Conservation (phyloP, 2,797 vertebrate genomes). For the Tragopan temminckii region DNA sequence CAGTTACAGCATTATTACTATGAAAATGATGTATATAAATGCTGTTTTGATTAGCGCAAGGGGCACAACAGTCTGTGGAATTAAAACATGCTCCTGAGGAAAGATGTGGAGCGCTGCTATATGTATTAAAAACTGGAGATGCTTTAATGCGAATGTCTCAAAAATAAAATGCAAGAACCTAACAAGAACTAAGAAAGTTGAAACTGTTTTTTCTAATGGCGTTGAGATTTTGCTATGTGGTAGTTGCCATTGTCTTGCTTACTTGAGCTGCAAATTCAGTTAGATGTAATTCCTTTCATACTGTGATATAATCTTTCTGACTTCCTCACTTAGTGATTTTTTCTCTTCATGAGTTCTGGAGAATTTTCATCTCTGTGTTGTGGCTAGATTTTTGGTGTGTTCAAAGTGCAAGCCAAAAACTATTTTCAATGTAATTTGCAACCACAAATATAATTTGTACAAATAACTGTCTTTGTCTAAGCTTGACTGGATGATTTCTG, state of each 20-base stretch:
- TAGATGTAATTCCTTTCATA: neutral
- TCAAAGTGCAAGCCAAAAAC: neutral
- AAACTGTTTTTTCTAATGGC: neutral
- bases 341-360: neutral
- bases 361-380: neutral
- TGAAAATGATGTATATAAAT: neutral
- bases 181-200: neutral
- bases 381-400: neutral
- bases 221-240: neutral
- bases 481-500: neutral
- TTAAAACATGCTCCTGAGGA: neutral
- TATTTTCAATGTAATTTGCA: neutral
- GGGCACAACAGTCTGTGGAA: neutral
- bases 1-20: neutral
- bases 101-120: neutral
- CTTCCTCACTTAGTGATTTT: neutral
- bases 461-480: neutral
- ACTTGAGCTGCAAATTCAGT: neutral
- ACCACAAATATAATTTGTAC: neutral
- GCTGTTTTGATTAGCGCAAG: neutral
- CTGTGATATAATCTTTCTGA: neutral
- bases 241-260: neutral
- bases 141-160: neutral
- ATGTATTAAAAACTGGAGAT: neutral
- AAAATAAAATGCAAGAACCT: neutral